phyloP scores from a whole-genome alignment of 2,888 invertebrate genomes.

The Conistra vaccinii region DNA sequence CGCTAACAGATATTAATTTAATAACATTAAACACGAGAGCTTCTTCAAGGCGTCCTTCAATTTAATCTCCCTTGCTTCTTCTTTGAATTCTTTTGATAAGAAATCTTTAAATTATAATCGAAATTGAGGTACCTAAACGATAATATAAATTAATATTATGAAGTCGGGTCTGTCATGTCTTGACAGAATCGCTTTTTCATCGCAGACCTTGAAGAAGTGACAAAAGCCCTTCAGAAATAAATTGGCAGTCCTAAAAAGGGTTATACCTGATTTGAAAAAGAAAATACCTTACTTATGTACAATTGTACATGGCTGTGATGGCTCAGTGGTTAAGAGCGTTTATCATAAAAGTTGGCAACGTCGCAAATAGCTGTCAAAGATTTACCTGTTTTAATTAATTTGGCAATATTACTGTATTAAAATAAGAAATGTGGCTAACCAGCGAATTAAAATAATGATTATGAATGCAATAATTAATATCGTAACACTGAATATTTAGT shows the following conservation, averaged over 20 bases:
- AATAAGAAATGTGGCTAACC: too few relatives aligned
- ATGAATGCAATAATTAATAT: too few relatives aligned
- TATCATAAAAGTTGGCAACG: too few relatives aligned
- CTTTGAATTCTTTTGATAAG: slow-evolving; percentile 14
- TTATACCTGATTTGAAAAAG: not conserved
- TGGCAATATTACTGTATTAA: too few relatives aligned
- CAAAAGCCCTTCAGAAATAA: not conserved
- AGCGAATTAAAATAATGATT: too few relatives aligned
- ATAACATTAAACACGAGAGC: slow-evolving; percentile 18
- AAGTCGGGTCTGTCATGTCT: not conserved
- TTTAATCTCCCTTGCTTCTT: not conserved
- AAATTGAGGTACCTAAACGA: not conserved
- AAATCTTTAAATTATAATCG: not conserved
- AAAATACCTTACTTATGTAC: not conserved
- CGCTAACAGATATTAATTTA: slow-evolving; percentile 13
- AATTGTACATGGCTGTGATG: too few relatives aligned
- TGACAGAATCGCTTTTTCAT: not conserved
- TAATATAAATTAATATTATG: slow-evolving; percentile 2
- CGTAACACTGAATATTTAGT: too few relatives aligned
- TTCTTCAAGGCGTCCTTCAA: slow-evolving; percentile 15
- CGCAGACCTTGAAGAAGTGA: not conserved
- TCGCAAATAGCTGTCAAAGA: too few relatives aligned
- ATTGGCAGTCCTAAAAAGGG: not conserved
- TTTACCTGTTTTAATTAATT: too few relatives aligned
- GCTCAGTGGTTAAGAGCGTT: too few relatives aligned